Evolutionary conservation across 2,113 vertebrate genomes (phyloP).

Genomic region (Accipiter cooperii): DNA sequence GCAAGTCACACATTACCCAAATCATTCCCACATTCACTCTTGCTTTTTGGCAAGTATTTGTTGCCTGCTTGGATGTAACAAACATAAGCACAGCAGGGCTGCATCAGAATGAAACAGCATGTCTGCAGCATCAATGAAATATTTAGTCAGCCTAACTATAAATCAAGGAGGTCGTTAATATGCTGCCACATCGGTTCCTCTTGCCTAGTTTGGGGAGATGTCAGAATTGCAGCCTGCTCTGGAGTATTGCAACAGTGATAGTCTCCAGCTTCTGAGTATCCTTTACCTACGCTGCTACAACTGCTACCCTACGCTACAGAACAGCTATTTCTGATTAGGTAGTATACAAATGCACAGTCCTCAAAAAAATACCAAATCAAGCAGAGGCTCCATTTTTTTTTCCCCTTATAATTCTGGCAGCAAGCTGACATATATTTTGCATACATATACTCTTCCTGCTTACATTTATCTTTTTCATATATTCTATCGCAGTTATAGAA

Average conservation of each 20-base stretch:
- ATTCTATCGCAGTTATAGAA: not conserved
- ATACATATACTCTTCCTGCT: not conserved
- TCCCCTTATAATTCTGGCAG: not conserved
- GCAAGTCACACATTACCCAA: not conserved
- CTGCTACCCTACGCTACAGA: not conserved
- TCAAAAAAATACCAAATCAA: not conserved
- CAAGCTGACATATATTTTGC: not conserved
- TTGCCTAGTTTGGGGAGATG: not conserved
- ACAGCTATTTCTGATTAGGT: not conserved
- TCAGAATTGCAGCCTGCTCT: not conserved
- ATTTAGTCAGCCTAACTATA: not conserved
- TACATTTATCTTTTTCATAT: not conserved
- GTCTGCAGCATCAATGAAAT: not conserved
- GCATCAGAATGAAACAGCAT: not conserved
- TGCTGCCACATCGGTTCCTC: not conserved
- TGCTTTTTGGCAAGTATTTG: not conserved
- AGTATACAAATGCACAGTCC: not conserved
- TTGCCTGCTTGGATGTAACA: not conserved
- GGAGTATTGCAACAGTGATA: not conserved
- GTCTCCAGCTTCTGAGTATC: not conserved
- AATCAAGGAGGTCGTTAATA: not conserved
- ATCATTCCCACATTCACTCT: not conserved
- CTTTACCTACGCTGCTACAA: not conserved
- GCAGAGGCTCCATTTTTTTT: not conserved
- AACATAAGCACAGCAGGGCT: not conserved